phyloP scores from a whole-genome alignment of 2,113 vertebrate species.

The Cochlearius cochlearius region DNA sequence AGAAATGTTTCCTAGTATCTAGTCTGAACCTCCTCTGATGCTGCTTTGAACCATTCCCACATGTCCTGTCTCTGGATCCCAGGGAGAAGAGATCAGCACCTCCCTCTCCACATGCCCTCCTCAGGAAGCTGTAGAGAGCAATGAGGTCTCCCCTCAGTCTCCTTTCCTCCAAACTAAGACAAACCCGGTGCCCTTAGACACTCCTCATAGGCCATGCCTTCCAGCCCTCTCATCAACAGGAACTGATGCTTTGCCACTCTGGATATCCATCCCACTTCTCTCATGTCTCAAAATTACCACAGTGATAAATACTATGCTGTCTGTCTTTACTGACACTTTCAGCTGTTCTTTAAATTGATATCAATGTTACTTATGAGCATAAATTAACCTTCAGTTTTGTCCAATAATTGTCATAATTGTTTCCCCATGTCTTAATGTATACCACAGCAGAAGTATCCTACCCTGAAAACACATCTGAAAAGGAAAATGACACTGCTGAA shows the following conservation, averaged over 20 bases:
- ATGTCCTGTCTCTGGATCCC: background rate
- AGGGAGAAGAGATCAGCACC: background rate
- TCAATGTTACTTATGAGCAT: no score
- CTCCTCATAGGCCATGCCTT: background rate
- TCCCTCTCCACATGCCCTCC: background rate
- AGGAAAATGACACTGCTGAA: background rate
- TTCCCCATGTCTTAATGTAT: background rate
- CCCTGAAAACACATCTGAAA: background rate
- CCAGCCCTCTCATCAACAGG: background rate
- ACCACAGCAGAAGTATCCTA: background rate
- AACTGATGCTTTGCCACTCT: background rate
- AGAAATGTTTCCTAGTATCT: background rate
- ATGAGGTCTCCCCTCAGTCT: background rate
- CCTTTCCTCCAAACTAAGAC: background rate
- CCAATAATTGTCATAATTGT: background rate
- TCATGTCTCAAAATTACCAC: background rate
- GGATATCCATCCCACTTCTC: background rate
- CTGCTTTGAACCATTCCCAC: background rate
- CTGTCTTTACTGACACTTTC: background rate
- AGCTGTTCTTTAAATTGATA: background rate
- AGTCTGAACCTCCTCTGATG: background rate
- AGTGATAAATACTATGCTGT: background rate
- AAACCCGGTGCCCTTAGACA: background rate
- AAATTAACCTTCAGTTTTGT: background rate
- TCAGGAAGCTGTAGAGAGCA: no score